Conservation (phyloP, 2,797 vertebrate genomes). For the Chrosomus eos region DNA sequence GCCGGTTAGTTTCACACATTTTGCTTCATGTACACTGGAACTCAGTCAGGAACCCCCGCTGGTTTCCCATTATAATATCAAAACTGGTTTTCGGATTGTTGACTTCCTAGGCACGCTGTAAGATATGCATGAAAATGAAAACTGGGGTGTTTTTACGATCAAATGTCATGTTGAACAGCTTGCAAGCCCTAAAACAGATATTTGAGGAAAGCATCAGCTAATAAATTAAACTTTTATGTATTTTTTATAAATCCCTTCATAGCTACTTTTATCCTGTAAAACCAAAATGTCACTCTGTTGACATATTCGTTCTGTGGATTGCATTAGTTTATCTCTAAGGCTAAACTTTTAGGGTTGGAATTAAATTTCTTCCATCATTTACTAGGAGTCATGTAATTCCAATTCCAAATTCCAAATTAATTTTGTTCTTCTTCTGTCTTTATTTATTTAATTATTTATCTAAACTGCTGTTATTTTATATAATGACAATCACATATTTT, state of each 20-base stretch:
- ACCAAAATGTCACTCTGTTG: conserved; percentile 24
- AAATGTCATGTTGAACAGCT: conserved; percentile 4
- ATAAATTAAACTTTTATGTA: conserved; percentile 12
- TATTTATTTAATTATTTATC: background rate
- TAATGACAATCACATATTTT: background rate
- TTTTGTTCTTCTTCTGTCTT: background rate
- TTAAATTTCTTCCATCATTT: background rate
- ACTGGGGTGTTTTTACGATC: background rate
- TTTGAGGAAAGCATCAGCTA: background rate
- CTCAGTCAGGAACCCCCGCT: conserved; percentile 35
- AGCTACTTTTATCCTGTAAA: background rate
- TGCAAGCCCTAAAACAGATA: background rate
- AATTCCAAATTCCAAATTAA: background rate
- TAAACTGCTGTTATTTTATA: no score
- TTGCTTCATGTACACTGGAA: conserved; percentile 39
- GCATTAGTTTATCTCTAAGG: background rate
- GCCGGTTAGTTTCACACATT: conserved; percentile 30
- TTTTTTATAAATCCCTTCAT: background rate
- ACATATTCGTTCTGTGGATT: background rate
- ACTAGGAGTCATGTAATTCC: background rate
- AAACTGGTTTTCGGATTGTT: conserved; percentile 22
- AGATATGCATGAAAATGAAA: background rate
- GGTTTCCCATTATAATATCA: conserved; percentile 40
- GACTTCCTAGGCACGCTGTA: conserved; percentile 5
- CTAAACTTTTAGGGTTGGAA: conserved; percentile 3